Evolutionary conservation across 2,888 invertebrate species (phyloP).

Genomic region (Tipula unca): DNA sequence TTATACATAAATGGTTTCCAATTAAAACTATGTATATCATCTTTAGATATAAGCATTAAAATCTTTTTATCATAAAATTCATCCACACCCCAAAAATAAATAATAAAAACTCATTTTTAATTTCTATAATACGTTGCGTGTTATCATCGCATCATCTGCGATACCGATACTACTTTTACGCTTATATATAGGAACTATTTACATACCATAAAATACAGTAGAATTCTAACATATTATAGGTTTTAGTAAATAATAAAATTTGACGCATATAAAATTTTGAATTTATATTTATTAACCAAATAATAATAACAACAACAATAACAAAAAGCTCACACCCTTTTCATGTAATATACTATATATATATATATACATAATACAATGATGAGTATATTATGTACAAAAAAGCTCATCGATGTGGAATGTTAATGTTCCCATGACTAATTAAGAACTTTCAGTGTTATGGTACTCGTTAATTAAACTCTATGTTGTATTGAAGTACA

Average conservation of each 20-base stretch:
- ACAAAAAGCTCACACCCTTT: background rate
- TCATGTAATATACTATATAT: too few species aligned
- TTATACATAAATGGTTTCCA: too few species aligned
- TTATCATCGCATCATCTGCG: background rate
- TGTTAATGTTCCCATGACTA: background rate
- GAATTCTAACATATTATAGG: background rate
- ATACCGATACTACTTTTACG: background rate
- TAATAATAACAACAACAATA: background rate
- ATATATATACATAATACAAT: background rate
- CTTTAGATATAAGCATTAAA: too few species aligned
- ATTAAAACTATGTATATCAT: too few species aligned
- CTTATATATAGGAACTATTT: background rate
- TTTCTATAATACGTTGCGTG: background rate
- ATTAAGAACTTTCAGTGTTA: background rate
- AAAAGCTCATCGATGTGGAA: background rate
- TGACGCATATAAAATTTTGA: background rate
- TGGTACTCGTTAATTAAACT: background rate
- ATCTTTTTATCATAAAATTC: too few species aligned
- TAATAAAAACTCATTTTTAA: background rate
- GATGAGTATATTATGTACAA: background rate
- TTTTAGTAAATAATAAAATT: background rate
- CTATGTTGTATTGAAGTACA: background rate
- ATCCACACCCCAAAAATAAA: background rate
- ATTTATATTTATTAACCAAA: background rate
- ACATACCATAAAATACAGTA: background rate